Conservation (phyloP, 2,113 vertebrate species). For the Labeo rohita region DNA sequence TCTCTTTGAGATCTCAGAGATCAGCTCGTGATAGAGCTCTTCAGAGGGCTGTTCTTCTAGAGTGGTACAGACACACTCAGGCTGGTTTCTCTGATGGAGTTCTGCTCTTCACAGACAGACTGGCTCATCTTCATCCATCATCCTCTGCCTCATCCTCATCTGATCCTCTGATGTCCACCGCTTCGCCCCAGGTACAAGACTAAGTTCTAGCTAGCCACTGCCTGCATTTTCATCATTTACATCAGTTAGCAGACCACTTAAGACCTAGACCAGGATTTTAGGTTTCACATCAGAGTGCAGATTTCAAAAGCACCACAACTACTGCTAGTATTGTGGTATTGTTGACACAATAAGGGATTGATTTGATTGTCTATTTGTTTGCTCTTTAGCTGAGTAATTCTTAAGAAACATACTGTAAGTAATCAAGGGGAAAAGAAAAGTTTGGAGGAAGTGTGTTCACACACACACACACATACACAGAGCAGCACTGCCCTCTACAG, state of each 20-base stretch:
- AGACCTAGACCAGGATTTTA: neutral
- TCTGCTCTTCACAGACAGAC: constrained; percentile 20
- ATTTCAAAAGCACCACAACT: neutral
- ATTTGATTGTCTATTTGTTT: neutral
- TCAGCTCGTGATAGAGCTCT: neutral
- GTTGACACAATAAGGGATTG: neutral
- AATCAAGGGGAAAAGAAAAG: neutral
- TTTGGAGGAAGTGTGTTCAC: neutral
- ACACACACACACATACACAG: constrained; percentile 7
- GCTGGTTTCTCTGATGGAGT: constrained; percentile 23
- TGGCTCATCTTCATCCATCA: neutral
- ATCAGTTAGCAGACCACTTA: neutral
- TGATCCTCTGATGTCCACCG: neutral
- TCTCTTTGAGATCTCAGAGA: neutral
- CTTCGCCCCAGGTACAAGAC: constrained; percentile 7
- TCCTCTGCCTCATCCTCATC: neutral
- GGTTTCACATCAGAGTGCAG: neutral
- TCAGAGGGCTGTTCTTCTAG: neutral
- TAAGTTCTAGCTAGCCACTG: too few relatives aligned
- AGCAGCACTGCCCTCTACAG: constrained; percentile 44
- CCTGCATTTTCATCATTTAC: too few relatives aligned
- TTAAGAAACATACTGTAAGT: neutral
- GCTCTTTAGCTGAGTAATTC: neutral
- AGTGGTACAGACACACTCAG: constrained; percentile 34
- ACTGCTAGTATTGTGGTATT: neutral